Base-by-base conservation (phyloP, 2,113 vertebrate species). In the Dascyllus trimaculatus region DNA sequence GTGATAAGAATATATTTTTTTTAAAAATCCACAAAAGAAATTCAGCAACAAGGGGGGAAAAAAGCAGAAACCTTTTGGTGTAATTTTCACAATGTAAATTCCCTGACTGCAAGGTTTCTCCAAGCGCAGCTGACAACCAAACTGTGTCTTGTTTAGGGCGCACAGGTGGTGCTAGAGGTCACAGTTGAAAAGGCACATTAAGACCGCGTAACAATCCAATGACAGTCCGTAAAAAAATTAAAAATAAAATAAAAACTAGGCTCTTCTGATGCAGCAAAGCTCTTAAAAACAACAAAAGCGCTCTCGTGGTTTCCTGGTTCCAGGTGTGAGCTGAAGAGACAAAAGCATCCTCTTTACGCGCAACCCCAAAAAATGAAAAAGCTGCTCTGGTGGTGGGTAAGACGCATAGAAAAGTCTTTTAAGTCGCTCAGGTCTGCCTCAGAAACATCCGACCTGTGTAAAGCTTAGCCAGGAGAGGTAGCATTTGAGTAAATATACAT, bases 191-290 rank as follows among this genome's bases (percentile, higher is more conserved):
- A n/a, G 35, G 29, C 69, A 3, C 58, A 11, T 49, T 19, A 71
- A 86, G 81, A 83, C 83, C 79, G 25, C 52, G 38, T 14, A 40
- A 32, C 85, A 82, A 75, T 91, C 91, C 84, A 78, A 1, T 24
- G 43, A 1, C 21, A 49, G n/a, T 46, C 76, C n/a, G 35, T 25
- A 17, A 64, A 40, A 22, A 25, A 4, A 4, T 6, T 35, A 1
- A 1, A 32, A 38, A 71, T 13, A n/a, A 48, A 48, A 11, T 5
- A 43, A 43, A 35, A 19, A 46, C 5, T 58, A 11, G 2, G 38
- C 61, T 52, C 56, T 46, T 57, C 45, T 22, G 4, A 1, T 35
- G 38, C 21, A 18, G 11, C 24, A 53, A 21, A 60, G 22, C 22
- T 68, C 63, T 26, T 4, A 14, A 49, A 71, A 67, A 48, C 18